These are phyloP conservation scores for Pediacus dermestoides DNA, from an alignment of 2,888 invertebrate species.

Conservation along the genomic window DNA sequence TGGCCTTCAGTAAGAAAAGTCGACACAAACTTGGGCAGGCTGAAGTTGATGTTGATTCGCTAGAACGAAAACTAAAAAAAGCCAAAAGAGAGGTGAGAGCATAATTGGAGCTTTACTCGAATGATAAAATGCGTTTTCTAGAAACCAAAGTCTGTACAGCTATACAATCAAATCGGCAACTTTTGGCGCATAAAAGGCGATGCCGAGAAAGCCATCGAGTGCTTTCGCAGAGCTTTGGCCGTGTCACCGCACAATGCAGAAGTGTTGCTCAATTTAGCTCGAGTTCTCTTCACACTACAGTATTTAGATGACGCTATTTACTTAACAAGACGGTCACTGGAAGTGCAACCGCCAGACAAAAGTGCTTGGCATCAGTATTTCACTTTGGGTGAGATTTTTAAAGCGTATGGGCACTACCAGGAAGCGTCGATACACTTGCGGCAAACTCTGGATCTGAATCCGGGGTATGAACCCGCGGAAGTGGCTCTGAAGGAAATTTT, in stretches of 20 bases:
- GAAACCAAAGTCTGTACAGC: conserved; percentile 78
- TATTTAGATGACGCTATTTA: conserved; percentile 89
- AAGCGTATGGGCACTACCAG: conserved; percentile 85
- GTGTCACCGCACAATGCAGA: conserved; percentile 86
- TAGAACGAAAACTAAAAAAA: conserved; percentile 72
- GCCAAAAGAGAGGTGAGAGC: conserved; percentile 65
- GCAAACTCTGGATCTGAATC: conserved; percentile 78
- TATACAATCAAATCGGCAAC: conserved; percentile 89
- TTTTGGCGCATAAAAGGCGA: conserved; percentile 89
- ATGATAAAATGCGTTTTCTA: conserved; percentile 41
- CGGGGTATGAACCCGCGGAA: conserved; percentile 79
- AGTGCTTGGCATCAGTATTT: conserved; percentile 91
- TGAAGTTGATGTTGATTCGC: conserved; percentile 69
- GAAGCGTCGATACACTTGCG: conserved; percentile 81
- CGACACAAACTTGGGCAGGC: conserved; percentile 56
- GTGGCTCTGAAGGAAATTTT: conserved; percentile 79
- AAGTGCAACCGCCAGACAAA: conserved; percentile 79
- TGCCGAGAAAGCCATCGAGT: conserved; percentile 82
- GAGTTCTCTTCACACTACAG: conserved; percentile 80
- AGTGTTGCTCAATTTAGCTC: conserved; percentile 77
- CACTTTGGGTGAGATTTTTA: conserved; percentile 87
- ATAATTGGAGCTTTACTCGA: neutral
- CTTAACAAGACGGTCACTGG: conserved; percentile 77
- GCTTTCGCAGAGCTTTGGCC: conserved; percentile 80
- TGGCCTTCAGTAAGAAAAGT: conserved; percentile 70